Percentiles rank a stretch among this genome's conserved stretches.
phyloP scores from a whole-genome alignment of 2,113 vertebrate species.

The Sciurus niger region DNA sequence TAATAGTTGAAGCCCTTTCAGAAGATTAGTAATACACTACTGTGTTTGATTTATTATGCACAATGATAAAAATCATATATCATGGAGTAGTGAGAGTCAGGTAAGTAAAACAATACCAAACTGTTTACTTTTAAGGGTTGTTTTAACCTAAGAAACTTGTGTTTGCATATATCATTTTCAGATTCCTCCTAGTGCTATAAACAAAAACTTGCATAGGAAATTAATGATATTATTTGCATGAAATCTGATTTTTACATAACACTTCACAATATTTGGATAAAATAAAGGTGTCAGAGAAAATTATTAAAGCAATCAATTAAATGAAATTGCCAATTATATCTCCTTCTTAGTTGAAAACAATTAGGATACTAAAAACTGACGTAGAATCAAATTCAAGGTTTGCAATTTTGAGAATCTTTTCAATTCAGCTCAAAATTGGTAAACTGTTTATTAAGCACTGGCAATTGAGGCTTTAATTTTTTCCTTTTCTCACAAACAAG shows the following conservation, averaged over 20 bases:
- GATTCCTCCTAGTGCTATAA: constrained; percentile 47
- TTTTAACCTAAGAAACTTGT: constrained; percentile 47
- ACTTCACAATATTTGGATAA: constrained; percentile 47
- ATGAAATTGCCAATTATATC: constrained; percentile 56
- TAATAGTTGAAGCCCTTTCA: neutral
- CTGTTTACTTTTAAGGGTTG: neutral
- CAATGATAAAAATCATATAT: constrained; percentile 34
- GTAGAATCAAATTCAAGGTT: constrained; percentile 58
- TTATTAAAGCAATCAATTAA: constrained; percentile 66
- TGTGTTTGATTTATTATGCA: constrained; percentile 38
- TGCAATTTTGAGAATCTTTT: constrained; percentile 32
- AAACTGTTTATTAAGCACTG: constrained; percentile 39
- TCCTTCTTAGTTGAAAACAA: constrained; percentile 58
- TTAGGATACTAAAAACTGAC: constrained; percentile 43
- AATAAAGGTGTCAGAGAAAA: constrained; percentile 60
- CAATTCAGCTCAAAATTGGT: constrained; percentile 28
- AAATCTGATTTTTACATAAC: constrained; percentile 70
- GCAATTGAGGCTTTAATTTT: neutral
- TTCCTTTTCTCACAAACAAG: neutral
- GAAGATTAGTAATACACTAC: neutral
- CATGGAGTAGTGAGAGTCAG: neutral
- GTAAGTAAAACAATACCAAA: neutral
- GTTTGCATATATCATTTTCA: constrained; percentile 44
- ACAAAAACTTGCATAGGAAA: constrained; percentile 50
- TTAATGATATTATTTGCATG: constrained; percentile 56